Percentiles rank a stretch among this genome's conserved stretches.
Evolutionary conservation across 1,140 invertebrate genomes (phyloP).

Genomic region (Cherax destructor): DNA sequence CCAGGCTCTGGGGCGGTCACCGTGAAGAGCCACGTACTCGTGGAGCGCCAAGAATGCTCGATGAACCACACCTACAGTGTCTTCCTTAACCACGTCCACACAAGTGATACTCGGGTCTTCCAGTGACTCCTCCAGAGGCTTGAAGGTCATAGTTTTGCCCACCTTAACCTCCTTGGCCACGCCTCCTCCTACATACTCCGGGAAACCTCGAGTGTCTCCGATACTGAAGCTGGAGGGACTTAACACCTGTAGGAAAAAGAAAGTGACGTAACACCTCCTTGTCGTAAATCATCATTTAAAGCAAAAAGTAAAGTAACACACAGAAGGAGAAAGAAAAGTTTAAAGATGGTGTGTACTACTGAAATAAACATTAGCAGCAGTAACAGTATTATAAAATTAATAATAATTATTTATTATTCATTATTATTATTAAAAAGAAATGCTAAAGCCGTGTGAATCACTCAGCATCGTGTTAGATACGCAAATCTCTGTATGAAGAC

Average conservation of each 20-base stretch:
- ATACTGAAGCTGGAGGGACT: slow-evolving; percentile 98
- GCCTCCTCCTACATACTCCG: slow-evolving; percentile 82
- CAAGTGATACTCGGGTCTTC: slow-evolving; percentile 89
- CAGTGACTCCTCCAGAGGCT: slow-evolving; percentile 85
- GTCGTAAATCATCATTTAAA: too few species aligned
- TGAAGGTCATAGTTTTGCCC: slow-evolving; percentile 90
- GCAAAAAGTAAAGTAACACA: too few species aligned
- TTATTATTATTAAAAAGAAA: too few species aligned
- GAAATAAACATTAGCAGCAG: too few species aligned
- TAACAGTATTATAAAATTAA: too few species aligned
- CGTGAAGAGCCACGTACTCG: slow-evolving; percentile 80
- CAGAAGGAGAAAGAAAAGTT: too few species aligned
- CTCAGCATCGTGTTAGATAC: too few species aligned
- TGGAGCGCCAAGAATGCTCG: slow-evolving; percentile 90
- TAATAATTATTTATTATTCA: too few species aligned
- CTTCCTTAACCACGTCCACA: slow-evolving; percentile 96
- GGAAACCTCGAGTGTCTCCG: slow-evolving; percentile 87
- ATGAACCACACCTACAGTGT: slow-evolving; percentile 90
- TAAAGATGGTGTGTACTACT: too few species aligned
- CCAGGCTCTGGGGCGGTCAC: slow-evolving; percentile 85
- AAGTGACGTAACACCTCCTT: not conserved
- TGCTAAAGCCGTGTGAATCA: too few species aligned
- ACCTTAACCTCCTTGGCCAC: slow-evolving; percentile 97
- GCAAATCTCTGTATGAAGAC: too few species aligned
- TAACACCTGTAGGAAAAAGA: slow-evolving; percentile 77